Conservation (phyloP, 2,888 invertebrate genomes). For the Xylocampa areola region DNA sequence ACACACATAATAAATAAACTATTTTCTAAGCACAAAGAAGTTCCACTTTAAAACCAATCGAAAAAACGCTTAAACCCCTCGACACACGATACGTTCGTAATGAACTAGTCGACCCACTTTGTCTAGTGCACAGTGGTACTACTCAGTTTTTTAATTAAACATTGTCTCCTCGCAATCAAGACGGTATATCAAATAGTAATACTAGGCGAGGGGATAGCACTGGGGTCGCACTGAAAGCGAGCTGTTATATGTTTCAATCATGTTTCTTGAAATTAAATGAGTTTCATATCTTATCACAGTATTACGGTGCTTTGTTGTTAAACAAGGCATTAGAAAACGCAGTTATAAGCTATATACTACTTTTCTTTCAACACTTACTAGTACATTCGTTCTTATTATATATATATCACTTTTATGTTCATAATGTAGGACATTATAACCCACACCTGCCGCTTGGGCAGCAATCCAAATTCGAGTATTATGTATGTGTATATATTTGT, state of each 20-base stretch:
- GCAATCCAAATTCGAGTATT: too few species aligned
- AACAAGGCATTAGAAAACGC: too few species aligned
- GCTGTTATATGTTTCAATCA: not conserved
- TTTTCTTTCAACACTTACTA: too few species aligned
- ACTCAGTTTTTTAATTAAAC: slow-evolving; percentile 57
- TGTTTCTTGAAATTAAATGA: too few species aligned
- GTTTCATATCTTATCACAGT: too few species aligned
- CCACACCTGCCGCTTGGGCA: too few species aligned
- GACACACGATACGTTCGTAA: slow-evolving; percentile 26
- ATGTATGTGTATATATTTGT: too few species aligned
- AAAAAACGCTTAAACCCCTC: slow-evolving; percentile 14
- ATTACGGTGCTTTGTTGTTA: too few species aligned
- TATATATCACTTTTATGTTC: too few species aligned
- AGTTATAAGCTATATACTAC: too few species aligned
- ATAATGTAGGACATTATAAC: too few species aligned
- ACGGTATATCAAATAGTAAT: slow-evolving; percentile 57
- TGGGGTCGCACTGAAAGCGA: slow-evolving; percentile 31
- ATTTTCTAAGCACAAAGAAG: not conserved
- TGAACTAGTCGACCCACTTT: slow-evolving; percentile 35
- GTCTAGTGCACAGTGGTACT: slow-evolving; percentile 23
- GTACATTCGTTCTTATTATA: too few species aligned
- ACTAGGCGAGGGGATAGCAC: slow-evolving; percentile 20
- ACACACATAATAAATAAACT: not conserved
- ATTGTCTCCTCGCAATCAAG: slow-evolving; percentile 58
- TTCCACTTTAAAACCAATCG: slow-evolving; percentile 4